Base-by-base conservation (phyloP, 2,888 invertebrate species). In the Copidosoma aretas region DNA sequence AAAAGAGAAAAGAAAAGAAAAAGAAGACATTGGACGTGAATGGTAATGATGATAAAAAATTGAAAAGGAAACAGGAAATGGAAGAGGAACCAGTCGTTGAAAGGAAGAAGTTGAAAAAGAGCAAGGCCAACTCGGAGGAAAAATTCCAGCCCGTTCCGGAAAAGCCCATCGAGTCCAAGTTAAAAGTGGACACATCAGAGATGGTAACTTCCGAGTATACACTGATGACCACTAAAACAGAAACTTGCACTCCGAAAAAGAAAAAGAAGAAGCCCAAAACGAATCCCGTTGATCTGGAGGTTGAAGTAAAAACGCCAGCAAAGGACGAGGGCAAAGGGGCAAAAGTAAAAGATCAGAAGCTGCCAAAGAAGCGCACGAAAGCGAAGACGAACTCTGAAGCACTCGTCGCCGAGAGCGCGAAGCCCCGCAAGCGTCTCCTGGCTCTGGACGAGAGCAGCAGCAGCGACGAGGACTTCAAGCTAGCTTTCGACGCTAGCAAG, bases 31-130 rank as follows among this genome's bases (percentile, higher is more conserved):
- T 60, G 15, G 41, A 64, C 2, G 41, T 32, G 8, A 32, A n/a
- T 32, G 22, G 41, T 41, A n/a, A 10, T 4, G 49, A 64, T 24
- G 64, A 67, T 22, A 62, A 39, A 43, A 64, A 62, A 54, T 19
- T 41, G 10, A 25, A 67, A 25, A 41, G 10, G 41, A 8, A 41
- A 1, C 4, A 5, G 0, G 43, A 39, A 15, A 25, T 4, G n/a
- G 25, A 41, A 52, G 57, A 15, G 12, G 60, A 63, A 32, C 41
- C 25, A 3, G 17, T 19, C 0, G 8, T 41, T 19, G 56, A 43
- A 53, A 43, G 8, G 32, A 51, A 43, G 51, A n/a, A 58, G 24
- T 52, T 52, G 25, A 54, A 22, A n/a, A 57, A 25, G 43, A 12
- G 10, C 22, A 61, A 60, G 14, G 3, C 53, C 1, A 41, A 14